These are phyloP conservation scores for Rhagologus leucostigma DNA, from an alignment of 2,113 vertebrate species.

Conservation along the genomic window DNA sequence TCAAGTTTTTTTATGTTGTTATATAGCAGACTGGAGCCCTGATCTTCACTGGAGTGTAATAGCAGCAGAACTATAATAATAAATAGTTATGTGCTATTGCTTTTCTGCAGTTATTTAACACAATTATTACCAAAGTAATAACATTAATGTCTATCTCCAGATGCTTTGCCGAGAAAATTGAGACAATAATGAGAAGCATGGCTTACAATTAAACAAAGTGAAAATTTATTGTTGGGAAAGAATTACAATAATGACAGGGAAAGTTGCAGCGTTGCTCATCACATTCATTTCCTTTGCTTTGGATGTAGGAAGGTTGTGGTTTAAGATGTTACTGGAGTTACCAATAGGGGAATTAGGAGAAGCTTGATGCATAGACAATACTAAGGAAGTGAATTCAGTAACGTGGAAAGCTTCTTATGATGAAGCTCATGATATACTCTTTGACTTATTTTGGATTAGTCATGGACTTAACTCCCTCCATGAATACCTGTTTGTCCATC, in stretches of 20 bases:
- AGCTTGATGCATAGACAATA: background rate
- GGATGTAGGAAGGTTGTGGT: background rate
- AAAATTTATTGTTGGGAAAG: background rate
- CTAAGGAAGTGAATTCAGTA: background rate
- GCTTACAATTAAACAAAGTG: background rate
- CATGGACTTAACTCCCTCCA: background rate
- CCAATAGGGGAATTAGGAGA: background rate
- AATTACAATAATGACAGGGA: background rate
- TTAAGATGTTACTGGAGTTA: background rate
- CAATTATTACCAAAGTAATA: constrained; percentile 15
- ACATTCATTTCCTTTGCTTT: background rate
- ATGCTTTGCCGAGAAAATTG: background rate
- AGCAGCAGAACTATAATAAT: background rate
- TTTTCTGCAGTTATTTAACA: constrained; percentile 33
- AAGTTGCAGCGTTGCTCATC: background rate
- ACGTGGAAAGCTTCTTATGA: background rate
- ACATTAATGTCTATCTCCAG: background rate
- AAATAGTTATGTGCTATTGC: background rate
- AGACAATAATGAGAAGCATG: background rate
- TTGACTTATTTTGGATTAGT: background rate
- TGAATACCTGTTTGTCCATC: background rate
- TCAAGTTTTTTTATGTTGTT: background rate
- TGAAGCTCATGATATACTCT: background rate
- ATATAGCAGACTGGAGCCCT: background rate
- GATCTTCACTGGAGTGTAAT: background rate